These are phyloP conservation scores for Morpho achilles DNA, from an alignment of 2,888 invertebrate genomes.

Conservation along the genomic window DNA sequence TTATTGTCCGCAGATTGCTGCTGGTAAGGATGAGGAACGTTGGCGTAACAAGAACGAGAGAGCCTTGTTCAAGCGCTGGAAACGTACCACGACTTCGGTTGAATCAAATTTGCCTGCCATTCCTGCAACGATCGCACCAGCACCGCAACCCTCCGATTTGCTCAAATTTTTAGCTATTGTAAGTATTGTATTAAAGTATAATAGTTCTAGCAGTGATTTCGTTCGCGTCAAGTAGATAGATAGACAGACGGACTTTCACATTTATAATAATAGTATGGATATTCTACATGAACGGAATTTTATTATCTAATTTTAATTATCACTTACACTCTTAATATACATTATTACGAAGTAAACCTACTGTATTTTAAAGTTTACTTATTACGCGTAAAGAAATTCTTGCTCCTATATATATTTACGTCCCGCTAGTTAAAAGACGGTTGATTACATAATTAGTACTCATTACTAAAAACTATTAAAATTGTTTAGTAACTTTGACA, in stretches of 20 bases:
- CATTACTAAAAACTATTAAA: constrained; percentile 3
- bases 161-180: constrained; percentile 90
- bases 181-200: constrained; percentile 64
- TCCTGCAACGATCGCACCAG: constrained; percentile 39
- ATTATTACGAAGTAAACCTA: no score
- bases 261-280: no score
- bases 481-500: neutral
- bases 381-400: constrained; percentile 2
- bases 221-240: no score
- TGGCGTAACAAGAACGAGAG: constrained; percentile 70
- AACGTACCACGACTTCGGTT: constrained; percentile 51
- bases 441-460: constrained; percentile 9
- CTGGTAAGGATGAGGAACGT: constrained; percentile 71
- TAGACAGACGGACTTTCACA: no score
- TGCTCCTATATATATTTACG: neutral
- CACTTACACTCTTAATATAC: no score
- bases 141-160: constrained; percentile 66
- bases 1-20: constrained; percentile 73
- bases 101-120: constrained; percentile 44
- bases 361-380: neutral
- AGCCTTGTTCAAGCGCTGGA: constrained; percentile 69
- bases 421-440: constrained; percentile 7
- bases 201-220: no score
- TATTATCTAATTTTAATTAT: no score
- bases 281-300: no score